phyloP scores from a whole-genome alignment of 2,113 vertebrate species.

The Chascanopsetta lugubris region DNA sequence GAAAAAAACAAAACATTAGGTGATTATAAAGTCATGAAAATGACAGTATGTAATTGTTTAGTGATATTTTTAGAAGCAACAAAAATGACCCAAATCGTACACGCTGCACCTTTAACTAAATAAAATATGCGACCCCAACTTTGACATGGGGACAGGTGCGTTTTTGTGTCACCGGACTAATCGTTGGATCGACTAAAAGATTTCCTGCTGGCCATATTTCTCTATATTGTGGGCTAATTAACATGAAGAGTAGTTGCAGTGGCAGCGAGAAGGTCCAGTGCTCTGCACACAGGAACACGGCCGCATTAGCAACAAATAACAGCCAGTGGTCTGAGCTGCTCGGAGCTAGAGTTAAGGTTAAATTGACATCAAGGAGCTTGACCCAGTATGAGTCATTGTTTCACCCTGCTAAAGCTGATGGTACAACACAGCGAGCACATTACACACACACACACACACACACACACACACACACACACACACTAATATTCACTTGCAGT shows the following conservation, averaged over 20 bases:
- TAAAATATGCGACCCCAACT: no score
- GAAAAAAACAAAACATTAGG: no score
- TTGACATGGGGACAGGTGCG: no score
- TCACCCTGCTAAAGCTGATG: slow-evolving; percentile 38
- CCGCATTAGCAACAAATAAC: slow-evolving; percentile 32
- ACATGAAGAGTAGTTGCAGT: neutral
- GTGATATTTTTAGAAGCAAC: no score
- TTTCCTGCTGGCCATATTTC: neutral
- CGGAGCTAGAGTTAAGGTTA: slow-evolving; percentile 53
- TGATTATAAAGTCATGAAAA: no score
- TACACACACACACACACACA: slow-evolving; percentile 11
- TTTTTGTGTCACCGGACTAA: no score
- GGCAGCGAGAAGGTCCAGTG: neutral
- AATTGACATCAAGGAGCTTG: slow-evolving; percentile 61
- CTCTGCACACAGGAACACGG: slow-evolving; percentile 10
- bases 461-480: slow-evolving; percentile 3
- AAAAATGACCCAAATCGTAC: no score
- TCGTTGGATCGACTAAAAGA: no score
- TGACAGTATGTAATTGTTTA: no score
- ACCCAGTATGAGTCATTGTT: slow-evolving; percentile 64
- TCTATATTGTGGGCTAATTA: neutral
- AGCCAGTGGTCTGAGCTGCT: slow-evolving; percentile 22
- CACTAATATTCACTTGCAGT: slow-evolving; percentile 6
- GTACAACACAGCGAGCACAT: slow-evolving; percentile 23
- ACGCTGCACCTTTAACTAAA: no score